These are phyloP conservation scores for Molothrus ater DNA, from an alignment of 2,797 vertebrate genomes.

Conservation along the genomic window DNA sequence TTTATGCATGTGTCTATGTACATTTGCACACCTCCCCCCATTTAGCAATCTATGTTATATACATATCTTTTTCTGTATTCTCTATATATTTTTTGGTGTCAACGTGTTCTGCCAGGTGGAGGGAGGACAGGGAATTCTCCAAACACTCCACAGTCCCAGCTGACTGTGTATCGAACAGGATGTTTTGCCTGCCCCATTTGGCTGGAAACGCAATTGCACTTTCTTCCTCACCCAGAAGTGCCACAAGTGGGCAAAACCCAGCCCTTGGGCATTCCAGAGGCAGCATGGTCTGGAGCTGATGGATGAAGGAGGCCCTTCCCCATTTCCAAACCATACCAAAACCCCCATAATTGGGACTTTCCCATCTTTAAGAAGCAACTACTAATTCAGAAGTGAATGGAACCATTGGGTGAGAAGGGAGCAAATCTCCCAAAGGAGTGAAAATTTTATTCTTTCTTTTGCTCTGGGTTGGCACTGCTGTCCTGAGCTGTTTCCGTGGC, in stretches of 20 bases:
- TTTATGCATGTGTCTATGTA: too few species aligned
- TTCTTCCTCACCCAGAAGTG: not conserved
- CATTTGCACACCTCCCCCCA: not conserved
- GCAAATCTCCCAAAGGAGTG: slow-evolving; percentile 36
- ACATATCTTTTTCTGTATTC: not conserved
- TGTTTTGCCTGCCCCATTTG: not conserved
- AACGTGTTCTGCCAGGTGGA: not conserved
- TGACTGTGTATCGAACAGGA: not conserved
- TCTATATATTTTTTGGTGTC: not conserved
- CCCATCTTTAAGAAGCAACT: slow-evolving; percentile 67
- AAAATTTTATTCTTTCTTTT: slow-evolving; percentile 63
- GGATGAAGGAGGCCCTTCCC: not conserved
- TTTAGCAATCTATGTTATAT: not conserved
- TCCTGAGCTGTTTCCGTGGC: slow-evolving; percentile 79
- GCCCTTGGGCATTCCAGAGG: not conserved
- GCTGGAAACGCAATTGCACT: not conserved
- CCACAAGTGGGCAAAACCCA: not conserved
- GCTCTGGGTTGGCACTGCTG: slow-evolving; percentile 42
- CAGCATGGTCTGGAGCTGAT: not conserved
- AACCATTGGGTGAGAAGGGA: slow-evolving; percentile 31
- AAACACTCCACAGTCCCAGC: too few species aligned
- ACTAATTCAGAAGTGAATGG: slow-evolving; percentile 65
- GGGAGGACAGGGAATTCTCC: too few species aligned
- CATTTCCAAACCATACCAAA: not conserved
- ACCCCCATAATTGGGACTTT: not conserved